Base-by-base conservation (phyloP, 1,140 invertebrate species). In the Schlechtendalia chinensis region DNA sequence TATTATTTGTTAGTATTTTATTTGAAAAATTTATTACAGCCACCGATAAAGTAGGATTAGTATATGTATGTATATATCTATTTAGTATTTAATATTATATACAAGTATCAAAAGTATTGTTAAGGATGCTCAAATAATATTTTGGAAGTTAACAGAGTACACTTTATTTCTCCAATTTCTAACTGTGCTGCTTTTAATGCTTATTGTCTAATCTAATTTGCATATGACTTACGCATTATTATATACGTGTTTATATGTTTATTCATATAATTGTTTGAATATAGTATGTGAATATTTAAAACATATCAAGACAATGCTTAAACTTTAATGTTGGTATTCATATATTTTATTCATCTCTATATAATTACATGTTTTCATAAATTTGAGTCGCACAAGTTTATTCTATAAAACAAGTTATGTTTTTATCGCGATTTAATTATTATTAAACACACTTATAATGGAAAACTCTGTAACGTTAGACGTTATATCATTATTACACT, bases 21-120 rank as follows among this genome's bases (percentile, higher is more conserved):
- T 32, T 63, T 32, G 29, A 63, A 63, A 63, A 63, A 5, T 12
- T 32, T 63, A 61, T 61, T n/a, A n/a, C n/a, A n/a, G n/a, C n/a
- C n/a, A n/a, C n/a, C n/a, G n/a, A n/a, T n/a, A n/a, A 39, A 39
- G 32, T 39, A 39, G 32, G 8, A 39, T 8, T 3, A 8, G 32
- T 39, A 39, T 39, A 39, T 8, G 32, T 39, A 39, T 5, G 17
- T 63, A 32, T 32, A 0, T 10, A 50, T 45, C 4, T 45, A 45
- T 5, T 5, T 45, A 61, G 5, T 29, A 24, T 61, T 27, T 27
- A 61, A 61, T 17, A 6, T 27, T 61, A 61, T 61, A 17, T 5
- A 45, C 10, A 27, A 29, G 27, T 29, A 19, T 0, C 29, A 29
- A 61, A 61, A 29, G 17, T 8, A 17, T n/a, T n/a, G 6, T 27